These are phyloP conservation scores for Pimpla rufipes DNA, from an alignment of 2,888 invertebrate species.

Conservation along the genomic window DNA sequence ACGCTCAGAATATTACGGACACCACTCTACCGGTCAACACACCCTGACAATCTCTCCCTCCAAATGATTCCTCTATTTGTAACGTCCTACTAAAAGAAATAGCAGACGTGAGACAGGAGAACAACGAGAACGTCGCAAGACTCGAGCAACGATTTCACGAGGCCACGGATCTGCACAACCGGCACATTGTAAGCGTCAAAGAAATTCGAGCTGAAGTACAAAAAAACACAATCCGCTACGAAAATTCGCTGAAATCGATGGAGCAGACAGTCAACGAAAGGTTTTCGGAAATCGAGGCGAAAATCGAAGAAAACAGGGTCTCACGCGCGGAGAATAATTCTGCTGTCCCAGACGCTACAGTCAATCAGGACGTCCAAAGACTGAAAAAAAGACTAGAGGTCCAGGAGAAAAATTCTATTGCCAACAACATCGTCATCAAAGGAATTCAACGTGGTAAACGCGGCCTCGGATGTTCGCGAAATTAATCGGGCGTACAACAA, in stretches of 20 bases:
- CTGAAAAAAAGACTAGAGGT: conserved; percentile 9
- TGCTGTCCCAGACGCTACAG: background rate
- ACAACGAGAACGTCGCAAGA: conserved; percentile 1
- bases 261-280: conserved; percentile 11
- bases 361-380: background rate
- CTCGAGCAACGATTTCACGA: background rate
- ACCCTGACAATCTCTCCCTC: background rate
- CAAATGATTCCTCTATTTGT: background rate
- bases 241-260: background rate
- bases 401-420: background rate
- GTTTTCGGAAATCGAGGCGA: background rate
- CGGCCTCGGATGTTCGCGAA: background rate
- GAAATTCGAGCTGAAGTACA: conserved; percentile 3
- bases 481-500: conserved; percentile 1
- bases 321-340: background rate
- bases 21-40: background rate
- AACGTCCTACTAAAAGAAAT: background rate
- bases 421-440: conserved; percentile 28
- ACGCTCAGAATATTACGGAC: background rate
- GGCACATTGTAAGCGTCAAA: background rate
- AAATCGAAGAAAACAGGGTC: conserved; percentile 9
- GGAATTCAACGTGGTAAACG: conserved; percentile 3
- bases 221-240: conserved; percentile 10
- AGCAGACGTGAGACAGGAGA: background rate
- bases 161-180: background rate